Conservation (phyloP, 1,140 invertebrate genomes). For the Zaprionus lachaisei region DNA sequence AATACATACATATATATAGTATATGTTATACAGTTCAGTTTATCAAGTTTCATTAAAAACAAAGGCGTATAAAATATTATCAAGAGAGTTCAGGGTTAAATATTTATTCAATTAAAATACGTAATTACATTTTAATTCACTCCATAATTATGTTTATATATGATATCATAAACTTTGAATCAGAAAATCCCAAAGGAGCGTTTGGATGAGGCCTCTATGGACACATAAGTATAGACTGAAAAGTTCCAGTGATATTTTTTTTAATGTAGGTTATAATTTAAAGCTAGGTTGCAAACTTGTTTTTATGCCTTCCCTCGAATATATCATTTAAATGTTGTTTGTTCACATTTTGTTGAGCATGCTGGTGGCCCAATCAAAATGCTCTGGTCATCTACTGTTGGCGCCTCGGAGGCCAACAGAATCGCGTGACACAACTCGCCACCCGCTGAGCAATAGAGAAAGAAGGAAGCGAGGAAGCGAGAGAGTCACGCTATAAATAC, state of each 20-base stretch:
- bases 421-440: constrained; percentile 38
- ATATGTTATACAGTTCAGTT: too few relatives aligned
- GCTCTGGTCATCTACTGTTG: constrained; percentile 14
- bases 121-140: not conserved
- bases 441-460: constrained; percentile 20
- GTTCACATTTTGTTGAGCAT: constrained; percentile 12
- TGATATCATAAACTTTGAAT: not conserved
- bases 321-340: constrained; percentile 12
- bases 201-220: not conserved
- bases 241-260: not conserved
- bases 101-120: not conserved
- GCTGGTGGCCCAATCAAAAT: constrained; percentile 11
- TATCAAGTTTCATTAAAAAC: not conserved
- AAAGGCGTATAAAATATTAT: not conserved
- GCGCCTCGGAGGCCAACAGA: constrained; percentile 31
- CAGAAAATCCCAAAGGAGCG: constrained; percentile 3
- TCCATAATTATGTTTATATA: not conserved
- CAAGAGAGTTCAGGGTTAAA: not conserved
- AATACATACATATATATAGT: too few relatives aligned
- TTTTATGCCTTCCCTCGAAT: not conserved
- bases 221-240: not conserved
- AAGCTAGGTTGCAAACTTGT: not conserved
- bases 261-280: too few relatives aligned
- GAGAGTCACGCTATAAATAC: constrained; percentile 50
- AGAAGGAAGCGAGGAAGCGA: not conserved